Conservation (phyloP, 1,140 invertebrate genomes). For the Trichonephila clavata region DNA sequence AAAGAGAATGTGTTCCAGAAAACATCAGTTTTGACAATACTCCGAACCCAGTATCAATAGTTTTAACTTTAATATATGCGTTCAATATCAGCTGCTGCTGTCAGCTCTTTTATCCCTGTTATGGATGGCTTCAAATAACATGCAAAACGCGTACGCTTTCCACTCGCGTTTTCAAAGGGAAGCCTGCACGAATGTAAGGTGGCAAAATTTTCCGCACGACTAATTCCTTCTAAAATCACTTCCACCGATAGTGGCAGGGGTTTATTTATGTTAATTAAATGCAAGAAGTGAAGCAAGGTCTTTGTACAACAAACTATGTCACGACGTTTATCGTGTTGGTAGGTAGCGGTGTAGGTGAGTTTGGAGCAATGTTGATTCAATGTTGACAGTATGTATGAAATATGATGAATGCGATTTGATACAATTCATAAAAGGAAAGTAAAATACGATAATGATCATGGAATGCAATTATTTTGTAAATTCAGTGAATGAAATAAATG, state of each 20-base stretch:
- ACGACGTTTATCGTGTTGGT: too few relatives aligned
- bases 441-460: too few relatives aligned
- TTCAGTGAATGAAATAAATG: too few relatives aligned
- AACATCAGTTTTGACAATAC: background rate
- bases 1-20: background rate
- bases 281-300: background rate
- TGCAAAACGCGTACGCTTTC: slow-evolving; percentile 45
- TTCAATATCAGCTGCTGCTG: slow-evolving; percentile 46
- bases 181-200: background rate
- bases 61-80: slow-evolving; percentile 51
- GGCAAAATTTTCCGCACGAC: background rate
- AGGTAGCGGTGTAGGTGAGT: too few relatives aligned
- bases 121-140: slow-evolving; percentile 59
- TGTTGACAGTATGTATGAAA: too few relatives aligned
- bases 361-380: too few relatives aligned
- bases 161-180: background rate
- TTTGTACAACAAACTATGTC: background rate
- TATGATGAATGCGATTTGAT: too few relatives aligned
- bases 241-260: background rate
- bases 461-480: too few relatives aligned
- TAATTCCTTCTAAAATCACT: background rate
- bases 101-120: slow-evolving; percentile 58
- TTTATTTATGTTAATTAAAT: slow-evolving; percentile 42
- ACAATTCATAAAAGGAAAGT: too few relatives aligned
- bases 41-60: background rate